phyloP scores from a whole-genome alignment of 2,113 vertebrate species.

The Peucedramus taeniatus region DNA sequence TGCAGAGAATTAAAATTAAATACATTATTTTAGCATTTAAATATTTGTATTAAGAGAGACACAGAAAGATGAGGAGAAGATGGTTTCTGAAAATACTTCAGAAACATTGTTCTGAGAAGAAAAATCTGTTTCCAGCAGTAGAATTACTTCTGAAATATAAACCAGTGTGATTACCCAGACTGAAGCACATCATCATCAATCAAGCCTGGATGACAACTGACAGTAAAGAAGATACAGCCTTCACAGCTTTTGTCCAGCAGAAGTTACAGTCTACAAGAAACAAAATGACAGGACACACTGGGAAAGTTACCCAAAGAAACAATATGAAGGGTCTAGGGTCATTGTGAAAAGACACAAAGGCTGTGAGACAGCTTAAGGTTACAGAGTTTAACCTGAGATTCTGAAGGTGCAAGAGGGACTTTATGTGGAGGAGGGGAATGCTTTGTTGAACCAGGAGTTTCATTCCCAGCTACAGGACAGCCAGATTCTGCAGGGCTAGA shows the following conservation, averaged over 20 bases:
- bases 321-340: neutral
- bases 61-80: neutral
- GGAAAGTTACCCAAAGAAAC: neutral
- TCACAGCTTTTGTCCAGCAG: neutral
- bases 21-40: neutral
- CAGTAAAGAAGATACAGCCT: neutral
- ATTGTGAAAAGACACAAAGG: neutral
- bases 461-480: neutral
- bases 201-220: neutral
- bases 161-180: neutral
- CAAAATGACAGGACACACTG: neutral
- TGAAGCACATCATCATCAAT: neutral
- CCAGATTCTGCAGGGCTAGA: neutral
- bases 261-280: neutral
- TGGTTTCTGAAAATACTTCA: neutral
- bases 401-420: neutral
- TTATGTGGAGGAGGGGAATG: neutral
- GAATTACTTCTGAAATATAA: neutral
- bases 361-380: neutral
- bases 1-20: neutral
- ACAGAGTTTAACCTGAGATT: neutral
- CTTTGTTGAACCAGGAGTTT: neutral
- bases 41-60: neutral
- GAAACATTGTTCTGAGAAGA: neutral
- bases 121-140: neutral